phyloP scores from a whole-genome alignment of 2,113 vertebrate genomes.

The Mus pahari region DNA sequence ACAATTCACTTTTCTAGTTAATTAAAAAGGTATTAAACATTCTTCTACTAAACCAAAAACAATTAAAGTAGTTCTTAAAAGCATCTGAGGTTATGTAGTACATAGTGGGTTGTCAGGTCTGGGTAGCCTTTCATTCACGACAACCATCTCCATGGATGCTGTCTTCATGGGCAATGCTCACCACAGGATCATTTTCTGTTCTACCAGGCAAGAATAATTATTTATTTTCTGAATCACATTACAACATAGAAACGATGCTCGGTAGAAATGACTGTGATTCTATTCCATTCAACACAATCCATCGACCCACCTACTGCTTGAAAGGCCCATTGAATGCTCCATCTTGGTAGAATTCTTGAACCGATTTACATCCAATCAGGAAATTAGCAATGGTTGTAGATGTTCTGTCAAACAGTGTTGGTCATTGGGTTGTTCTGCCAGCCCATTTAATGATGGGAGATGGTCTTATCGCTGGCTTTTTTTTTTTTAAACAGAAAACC shows the following conservation, averaged over 20 bases:
- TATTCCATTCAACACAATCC: not conserved
- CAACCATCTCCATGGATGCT: not conserved
- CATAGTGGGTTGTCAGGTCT: not conserved
- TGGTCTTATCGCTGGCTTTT: not conserved
- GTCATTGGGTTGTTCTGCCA: not conserved
- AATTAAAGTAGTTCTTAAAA: constrained; percentile 41
- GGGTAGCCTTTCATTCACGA: not conserved
- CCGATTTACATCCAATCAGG: not conserved
- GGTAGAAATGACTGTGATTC: constrained; percentile 3
- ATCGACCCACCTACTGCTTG: not conserved
- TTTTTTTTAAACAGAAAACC: not conserved
- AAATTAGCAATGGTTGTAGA: not conserved
- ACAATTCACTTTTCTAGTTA: constrained; percentile 33
- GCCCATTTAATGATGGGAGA: not conserved
- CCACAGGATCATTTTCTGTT: not conserved
- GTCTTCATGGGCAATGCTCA: not conserved
- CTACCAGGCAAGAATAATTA: not conserved
- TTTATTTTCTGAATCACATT: not conserved
- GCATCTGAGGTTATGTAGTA: not conserved
- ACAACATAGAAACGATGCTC: not conserved
- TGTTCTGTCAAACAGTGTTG: not conserved
- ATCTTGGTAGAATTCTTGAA: not conserved
- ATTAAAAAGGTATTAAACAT: not conserved
- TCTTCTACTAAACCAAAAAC: not conserved
- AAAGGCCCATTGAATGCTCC: not conserved